Base-by-base conservation (phyloP, 2,888 invertebrate genomes). In the Bellardia pandia region DNA sequence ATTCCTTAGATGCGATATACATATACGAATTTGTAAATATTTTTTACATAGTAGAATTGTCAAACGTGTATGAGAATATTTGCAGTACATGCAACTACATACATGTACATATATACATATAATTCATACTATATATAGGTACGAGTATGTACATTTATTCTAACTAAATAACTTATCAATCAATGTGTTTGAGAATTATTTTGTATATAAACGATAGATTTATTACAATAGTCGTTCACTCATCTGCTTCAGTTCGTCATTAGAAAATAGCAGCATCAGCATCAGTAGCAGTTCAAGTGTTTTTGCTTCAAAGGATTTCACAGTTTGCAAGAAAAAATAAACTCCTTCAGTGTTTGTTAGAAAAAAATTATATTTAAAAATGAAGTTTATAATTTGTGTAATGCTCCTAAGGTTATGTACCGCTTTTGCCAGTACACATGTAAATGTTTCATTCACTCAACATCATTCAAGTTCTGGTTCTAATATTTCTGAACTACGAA, bases 381-480 rank as follows among this genome's bases (percentile, higher is more conserved):
- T 75, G 86, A 77, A 78, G 33, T 56, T 51, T 30, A 48, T 64
- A 37, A 1, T 78, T 69, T 66, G 60, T 89, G 77, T 82, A 89
- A n/a, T 92, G 89, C 72, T 92, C 88, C 88, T 91, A 83, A 87
- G 91, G 75, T 85, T 92, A 84, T 90, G 88, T 58, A 89, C 90
- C 82, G 90, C 90, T 77, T 77, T 89, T 62, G 90, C 90, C 56
- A 89, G 90, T 45, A 92, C 92, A 16, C 92, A 93, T 89, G 91
- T 92, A 16, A 92, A 93, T 80, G 90, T 93, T 51, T 91, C 93
- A 40, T 91, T 93, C 75, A 91, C 90, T 75, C 90, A 91, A 71
- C 90, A 91, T 30, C 89, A 90, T 62, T 88, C 90, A 48, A 90
- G 90, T 51, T 94, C 94, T 92, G 95, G 95, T 7, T 95, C 95